Percentiles rank a stretch among this genome's conserved stretches.
These are phyloP conservation scores for Xanthorhoe spadicearia DNA, from an alignment of 2,888 invertebrate species.

Conservation along the genomic window DNA sequence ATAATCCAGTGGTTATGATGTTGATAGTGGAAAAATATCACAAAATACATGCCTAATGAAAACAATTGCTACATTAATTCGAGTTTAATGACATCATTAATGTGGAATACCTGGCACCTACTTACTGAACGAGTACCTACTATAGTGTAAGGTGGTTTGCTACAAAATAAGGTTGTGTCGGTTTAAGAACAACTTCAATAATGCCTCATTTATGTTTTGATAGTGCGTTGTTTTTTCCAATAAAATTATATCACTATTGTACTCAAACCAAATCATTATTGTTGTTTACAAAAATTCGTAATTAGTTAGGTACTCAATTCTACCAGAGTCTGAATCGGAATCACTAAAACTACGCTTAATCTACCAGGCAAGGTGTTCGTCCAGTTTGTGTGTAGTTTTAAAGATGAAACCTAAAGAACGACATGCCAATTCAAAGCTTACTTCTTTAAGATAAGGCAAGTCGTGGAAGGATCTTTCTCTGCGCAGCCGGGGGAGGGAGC, in stretches of 20 bases:
- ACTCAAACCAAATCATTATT: not conserved
- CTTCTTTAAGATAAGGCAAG: slow-evolving; percentile 90
- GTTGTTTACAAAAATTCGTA: not conserved
- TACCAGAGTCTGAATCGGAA: too few relatives aligned
- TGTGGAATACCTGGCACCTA: slow-evolving; percentile 19
- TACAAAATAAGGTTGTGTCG: slow-evolving; percentile 7
- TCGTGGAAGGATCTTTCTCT: slow-evolving; percentile 92
- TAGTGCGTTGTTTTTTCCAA: not conserved
- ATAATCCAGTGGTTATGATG: slow-evolving; percentile 6
- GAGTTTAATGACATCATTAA: slow-evolving; percentile 19
- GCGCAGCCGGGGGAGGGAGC: slow-evolving; percentile 89
- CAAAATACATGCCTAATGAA: slow-evolving; percentile 17
- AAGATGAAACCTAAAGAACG: slow-evolving; percentile 42
- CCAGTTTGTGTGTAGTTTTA: slow-evolving; percentile 21
- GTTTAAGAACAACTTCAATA: not conserved
- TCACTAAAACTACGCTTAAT: slow-evolving; percentile 1
- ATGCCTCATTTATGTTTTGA: not conserved
- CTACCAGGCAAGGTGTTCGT: slow-evolving; percentile 4
- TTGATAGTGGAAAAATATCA: slow-evolving; percentile 10
- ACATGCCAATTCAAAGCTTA: slow-evolving; percentile 83
- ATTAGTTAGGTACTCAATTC: too few relatives aligned
- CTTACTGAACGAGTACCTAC: not conserved
- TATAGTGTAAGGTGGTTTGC: too few relatives aligned
- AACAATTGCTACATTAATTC: slow-evolving; percentile 19
- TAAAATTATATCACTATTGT: not conserved